Base-by-base conservation (phyloP, 2,797 vertebrate genomes). In the Epinephelus awoara region DNA sequence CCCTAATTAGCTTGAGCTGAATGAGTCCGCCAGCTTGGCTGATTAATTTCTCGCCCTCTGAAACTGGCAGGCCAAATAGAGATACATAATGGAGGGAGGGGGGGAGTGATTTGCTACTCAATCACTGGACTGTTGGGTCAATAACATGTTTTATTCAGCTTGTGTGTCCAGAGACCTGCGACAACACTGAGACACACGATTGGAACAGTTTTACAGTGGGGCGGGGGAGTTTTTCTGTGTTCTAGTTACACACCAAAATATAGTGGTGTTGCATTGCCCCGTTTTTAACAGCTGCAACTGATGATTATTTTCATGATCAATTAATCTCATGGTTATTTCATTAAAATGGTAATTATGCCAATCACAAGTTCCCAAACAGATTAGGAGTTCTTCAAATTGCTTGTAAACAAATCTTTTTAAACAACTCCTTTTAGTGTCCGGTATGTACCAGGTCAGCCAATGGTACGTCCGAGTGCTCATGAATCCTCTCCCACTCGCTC, bases 11-110 rank as follows among this genome's bases (percentile, higher is more conserved):
- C 77, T 34, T 8, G 55, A 46, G n/a, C 56, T 58, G 34, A 83
- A 77, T 29, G 65, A 75, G 42, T 46, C 52, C 10, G 46, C 50
- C 67, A 76, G 63, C 58, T 59, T 5, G 66, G 44, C 64, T 85
- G 86, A 92, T 90, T 85, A 49, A 84, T 91, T 80, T 79, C 63
- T 62, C 49, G 46, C 61, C 87, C 82, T 67, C 50, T 59, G 68
- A 82, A 77, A 84, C 64, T 40, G 80, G 72, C 80, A 76, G 68
- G 55, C 38, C 55, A 54, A 81, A 77, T 44, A 54, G 66, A 89
- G 81, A 75, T 69, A 72, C 65, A 65, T 42, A 78, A 83, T 58
- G 55, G 59, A 79, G 62, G 46, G 23, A 64, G 64, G 58, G 71
- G 27, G 66, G 72, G 82, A 64, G 82, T 47, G 27, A 77, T 77